Base-by-base conservation (phyloP, 2,888 invertebrate genomes). In the Synergus umbraculus region DNA sequence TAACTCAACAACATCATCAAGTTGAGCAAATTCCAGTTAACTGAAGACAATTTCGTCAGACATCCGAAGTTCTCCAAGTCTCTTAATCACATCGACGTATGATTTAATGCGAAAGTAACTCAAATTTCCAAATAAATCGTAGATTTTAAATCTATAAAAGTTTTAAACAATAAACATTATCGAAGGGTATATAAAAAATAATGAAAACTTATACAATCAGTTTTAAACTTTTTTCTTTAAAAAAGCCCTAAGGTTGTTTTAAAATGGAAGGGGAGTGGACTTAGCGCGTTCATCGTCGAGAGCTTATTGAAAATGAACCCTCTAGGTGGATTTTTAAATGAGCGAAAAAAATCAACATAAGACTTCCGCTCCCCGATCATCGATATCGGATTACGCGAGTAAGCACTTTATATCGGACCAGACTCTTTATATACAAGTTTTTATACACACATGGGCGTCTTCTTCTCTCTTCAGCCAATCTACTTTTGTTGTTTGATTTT, bases 331-430 rank as follows among this genome's bases (percentile, higher is more conserved):
- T 79, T 84, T 88, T 81, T 82, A 81, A 82, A 81, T 80, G 82
- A 82, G 78, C 82, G 81, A 82, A 82, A 82, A 86, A 86, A 86
- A 83, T 84, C 84, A 85, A 84, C 85, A 84, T 78, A 66, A 81
- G 76, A 81, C 81, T 64, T 65, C 65, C 78, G 43, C 76, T 78
- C 79, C 81, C 63, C 84, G 86, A 87, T 89, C 86, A 87, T 88
- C 89, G 87, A 89, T 89, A 87, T 86, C 86, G 87, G 88, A 87
- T 90, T 89, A 90, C 88, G 85, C 85, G 87, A 81, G 81, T 83
- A 85, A 86, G 89, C 90, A 90, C 90, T 90, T 88, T 87, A 84
- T 85, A 86, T 85, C 82, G 84, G 86, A 83, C 78, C 84, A 29
- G 69, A 54, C n/a, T 54, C 49, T 41, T 73, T 73, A 37, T 54